Evolutionary conservation across 1,140 invertebrate species (phyloP).

Genomic region (Drosophila kohkoa): DNA sequence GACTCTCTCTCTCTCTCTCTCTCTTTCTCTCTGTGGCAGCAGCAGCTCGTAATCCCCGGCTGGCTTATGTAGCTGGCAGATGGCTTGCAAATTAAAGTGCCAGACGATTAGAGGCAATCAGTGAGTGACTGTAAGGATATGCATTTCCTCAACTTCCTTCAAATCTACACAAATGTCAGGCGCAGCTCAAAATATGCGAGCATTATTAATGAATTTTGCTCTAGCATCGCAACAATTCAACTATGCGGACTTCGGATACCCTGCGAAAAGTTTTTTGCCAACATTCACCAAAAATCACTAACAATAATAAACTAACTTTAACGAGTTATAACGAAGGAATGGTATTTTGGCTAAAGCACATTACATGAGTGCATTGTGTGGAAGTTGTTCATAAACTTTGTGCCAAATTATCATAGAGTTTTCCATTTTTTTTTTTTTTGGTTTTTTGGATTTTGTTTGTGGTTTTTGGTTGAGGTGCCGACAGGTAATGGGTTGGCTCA

Average conservation of each 20-base stretch:
- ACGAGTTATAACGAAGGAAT: not conserved
- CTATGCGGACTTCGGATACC: no score
- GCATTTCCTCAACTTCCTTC: conserved; percentile 27
- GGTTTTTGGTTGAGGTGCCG: not conserved
- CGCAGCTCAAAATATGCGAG: conserved; percentile 18
- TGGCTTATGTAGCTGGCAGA: conserved; percentile 69
- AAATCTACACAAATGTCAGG: conserved; percentile 11
- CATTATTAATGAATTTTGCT: conserved; percentile 30
- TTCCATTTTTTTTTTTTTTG: no score
- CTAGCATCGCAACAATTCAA: no score
- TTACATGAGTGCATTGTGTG: not conserved
- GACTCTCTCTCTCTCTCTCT: no score
- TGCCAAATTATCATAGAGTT: conserved; percentile 6
- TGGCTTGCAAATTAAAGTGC: conserved; percentile 75
- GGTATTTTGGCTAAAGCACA: not conserved
- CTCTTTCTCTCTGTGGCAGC: not conserved
- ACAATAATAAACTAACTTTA: not conserved
- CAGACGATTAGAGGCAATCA: conserved; percentile 74
- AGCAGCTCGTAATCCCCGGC: conserved; percentile 60
- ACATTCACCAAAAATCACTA: no score
- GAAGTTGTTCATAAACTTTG: conserved; percentile 9
- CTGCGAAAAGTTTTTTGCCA: not conserved
- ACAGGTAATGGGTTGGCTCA: not conserved
- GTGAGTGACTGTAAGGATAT: conserved; percentile 51
- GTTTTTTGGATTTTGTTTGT: conserved; percentile 1